phyloP scores from a whole-genome alignment of 2,113 vertebrate genomes.

The Oncorhynchus tshawytscha region DNA sequence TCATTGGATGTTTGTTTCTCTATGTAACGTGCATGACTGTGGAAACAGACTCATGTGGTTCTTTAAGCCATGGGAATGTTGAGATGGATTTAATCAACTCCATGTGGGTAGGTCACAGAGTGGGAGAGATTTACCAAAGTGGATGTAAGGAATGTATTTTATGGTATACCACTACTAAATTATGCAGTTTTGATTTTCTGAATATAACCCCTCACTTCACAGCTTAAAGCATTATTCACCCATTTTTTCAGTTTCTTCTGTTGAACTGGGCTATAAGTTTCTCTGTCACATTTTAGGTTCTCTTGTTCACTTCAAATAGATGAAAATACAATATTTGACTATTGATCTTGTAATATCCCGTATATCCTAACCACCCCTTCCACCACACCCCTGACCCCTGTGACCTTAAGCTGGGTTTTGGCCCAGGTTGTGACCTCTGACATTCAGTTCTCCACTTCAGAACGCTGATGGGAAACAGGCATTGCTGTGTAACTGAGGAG shows the following conservation, averaged over 20 bases:
- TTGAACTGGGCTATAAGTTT: background rate
- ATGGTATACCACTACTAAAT: background rate
- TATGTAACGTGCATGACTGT: too few species aligned
- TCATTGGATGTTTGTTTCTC: too few species aligned
- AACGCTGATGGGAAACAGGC: background rate
- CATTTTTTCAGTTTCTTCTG: background rate
- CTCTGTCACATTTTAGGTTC: background rate
- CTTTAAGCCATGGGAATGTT: background rate
- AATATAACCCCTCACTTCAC: background rate
- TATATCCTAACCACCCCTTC: background rate
- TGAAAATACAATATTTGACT: background rate
- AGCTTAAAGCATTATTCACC: background rate
- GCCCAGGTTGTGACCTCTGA: constrained; percentile 31
- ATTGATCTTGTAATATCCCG: background rate
- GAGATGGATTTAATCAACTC: background rate
- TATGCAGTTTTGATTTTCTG: too few species aligned
- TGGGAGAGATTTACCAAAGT: background rate
- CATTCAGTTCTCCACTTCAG: background rate
- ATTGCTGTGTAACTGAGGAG: background rate
- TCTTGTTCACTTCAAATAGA: background rate
- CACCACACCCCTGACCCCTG: constrained; percentile 21
- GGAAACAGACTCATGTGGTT: too few species aligned
- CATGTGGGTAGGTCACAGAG: background rate
- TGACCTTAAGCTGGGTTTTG: constrained; percentile 26
- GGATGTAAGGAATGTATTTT: background rate